Base-by-base conservation (phyloP, 64 coral and sea anemone species). In the Stichodactyla helianthus region DNA sequence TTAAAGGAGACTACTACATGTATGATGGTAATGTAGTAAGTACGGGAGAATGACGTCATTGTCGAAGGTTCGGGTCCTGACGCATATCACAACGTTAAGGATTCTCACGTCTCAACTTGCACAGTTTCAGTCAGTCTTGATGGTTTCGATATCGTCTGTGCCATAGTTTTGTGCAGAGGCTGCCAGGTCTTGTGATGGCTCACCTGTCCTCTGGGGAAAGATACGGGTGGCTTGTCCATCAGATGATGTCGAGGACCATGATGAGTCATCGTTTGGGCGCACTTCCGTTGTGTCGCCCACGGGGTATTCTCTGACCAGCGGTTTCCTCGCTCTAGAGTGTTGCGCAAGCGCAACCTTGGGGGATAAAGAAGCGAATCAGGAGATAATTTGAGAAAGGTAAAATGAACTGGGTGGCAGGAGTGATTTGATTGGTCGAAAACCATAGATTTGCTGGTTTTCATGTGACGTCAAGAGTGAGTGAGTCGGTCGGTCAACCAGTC, bases 181-280 rank as follows among this genome's bases (percentile, higher is more conserved):
- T 65, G 62, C 18, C 62, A n/a, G 20, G 22, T 65, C 62, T 20
- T n/a, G 18, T 65, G 62, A n/a, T 7, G 62, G 62, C 22, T n/a
- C 6, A 44, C 31, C 28, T 50, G 77, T 4, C 50, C 50, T 31
- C 50, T 13, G 77, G 22, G 93, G 63, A 31, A 89, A 88, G 20
- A 23, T 59, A 70, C 6, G 27, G 23, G 52, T 22, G 5, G 89
- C 60, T 25, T 86, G 83, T 26, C 44, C 91, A 25, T 76, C 71
- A 52, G 84, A 56, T 61, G 91, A 89, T 22, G 91, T 85, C n/a
- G 84, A 51, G 82, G 84, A 82, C 94, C 94, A 97, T 7, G 94
- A 97, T 17, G 94, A 97, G 59, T 97, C 94, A 55, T 97, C 94
- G 88, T 97, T 97, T 14, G 94, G 88, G 18, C 91, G 88, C 52